phyloP scores from a whole-genome alignment of 1,140 invertebrate genomes.

The Zaprionus vittiger region DNA sequence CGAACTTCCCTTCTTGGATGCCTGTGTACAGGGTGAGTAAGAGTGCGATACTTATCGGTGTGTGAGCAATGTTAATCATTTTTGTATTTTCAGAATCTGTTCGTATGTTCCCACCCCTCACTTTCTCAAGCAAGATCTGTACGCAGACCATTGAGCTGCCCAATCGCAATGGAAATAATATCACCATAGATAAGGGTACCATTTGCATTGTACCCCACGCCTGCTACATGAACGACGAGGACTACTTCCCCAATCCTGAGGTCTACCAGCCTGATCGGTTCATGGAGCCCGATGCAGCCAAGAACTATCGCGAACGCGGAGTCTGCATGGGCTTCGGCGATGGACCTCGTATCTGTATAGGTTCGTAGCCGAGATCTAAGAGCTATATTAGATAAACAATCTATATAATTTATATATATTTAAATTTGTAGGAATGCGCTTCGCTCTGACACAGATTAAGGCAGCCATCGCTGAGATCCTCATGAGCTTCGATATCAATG shows the following conservation, averaged over 20 bases:
- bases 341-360: conserved; percentile 71
- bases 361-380: conserved; percentile 18
- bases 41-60: fast-evolving
- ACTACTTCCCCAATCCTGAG: conserved; percentile 89
- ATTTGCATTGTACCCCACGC: conserved; percentile 86
- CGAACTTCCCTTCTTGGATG: conserved; percentile 71
- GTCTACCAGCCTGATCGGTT: conserved; percentile 90
- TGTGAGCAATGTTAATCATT: neutral
- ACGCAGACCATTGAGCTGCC: conserved; percentile 61
- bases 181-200: conserved; percentile 84
- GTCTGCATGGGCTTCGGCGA: conserved; percentile 65
- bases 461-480: conserved; percentile 67
- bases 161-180: conserved; percentile 55
- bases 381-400: neutral
- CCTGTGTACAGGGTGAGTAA: conserved; percentile 64
- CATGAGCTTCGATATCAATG: conserved; percentile 58
- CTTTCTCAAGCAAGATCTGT: conserved; percentile 52
- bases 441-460: conserved; percentile 70
- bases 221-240: conserved; percentile 86
- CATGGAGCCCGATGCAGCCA: conserved; percentile 57
- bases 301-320: conserved; percentile 61
- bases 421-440: conserved; percentile 63
- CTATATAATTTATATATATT: neutral
- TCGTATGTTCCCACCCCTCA: conserved; percentile 53
- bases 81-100: conserved; percentile 48